Base-by-base conservation (phyloP, 1,140 invertebrate genomes). In the Centruroides sculpturatus region DNA sequence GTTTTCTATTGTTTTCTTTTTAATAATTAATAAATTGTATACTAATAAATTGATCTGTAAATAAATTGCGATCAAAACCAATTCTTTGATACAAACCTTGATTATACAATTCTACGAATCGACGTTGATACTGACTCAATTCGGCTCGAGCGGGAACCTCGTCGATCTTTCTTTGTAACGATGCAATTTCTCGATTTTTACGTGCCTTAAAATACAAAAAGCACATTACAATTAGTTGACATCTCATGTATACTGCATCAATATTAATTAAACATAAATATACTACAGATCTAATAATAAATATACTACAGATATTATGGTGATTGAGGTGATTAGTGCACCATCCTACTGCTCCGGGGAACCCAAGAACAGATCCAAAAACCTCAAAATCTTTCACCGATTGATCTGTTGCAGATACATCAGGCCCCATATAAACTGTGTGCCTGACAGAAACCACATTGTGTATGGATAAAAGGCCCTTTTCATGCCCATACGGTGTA, bases 21-120 rank as follows among this genome's bases (percentile, higher is more conserved):
- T n/a, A n/a, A n/a, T n/a, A n/a, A n/a, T n/a, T n/a, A n/a, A n/a
- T n/a, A n/a, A n/a, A n/a, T n/a, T n/a, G n/a, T n/a, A n/a, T n/a
- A n/a, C n/a, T n/a, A n/a, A n/a, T n/a, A n/a, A n/a, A n/a, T n/a
- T n/a, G n/a, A n/a, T n/a, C n/a, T 23, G 23, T 23, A 23, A 23
- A 23, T 23, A 23, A 23, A 23, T 23, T 0, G 23, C 2, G 23
- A 23, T 23, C 23, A 2, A 23, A 23, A 23, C 23, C 2, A 23
- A 23, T 23, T 23, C 23, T 23, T 23, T 8, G 8, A 41, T 6
- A 41, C 41, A 5, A 41, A 92, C 89, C 87, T 84, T 95, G 92
- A 77, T 92, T 94, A 72, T 96, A 95, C 1, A 98, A 79, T 77
- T 98, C 95, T 65, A 97, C 80, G 75, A 98, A 98, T 67, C 94